Conservation (phyloP, 30 jellyfish, hydroid and myxozoan genomes). For the Sanderia malayensis region DNA sequence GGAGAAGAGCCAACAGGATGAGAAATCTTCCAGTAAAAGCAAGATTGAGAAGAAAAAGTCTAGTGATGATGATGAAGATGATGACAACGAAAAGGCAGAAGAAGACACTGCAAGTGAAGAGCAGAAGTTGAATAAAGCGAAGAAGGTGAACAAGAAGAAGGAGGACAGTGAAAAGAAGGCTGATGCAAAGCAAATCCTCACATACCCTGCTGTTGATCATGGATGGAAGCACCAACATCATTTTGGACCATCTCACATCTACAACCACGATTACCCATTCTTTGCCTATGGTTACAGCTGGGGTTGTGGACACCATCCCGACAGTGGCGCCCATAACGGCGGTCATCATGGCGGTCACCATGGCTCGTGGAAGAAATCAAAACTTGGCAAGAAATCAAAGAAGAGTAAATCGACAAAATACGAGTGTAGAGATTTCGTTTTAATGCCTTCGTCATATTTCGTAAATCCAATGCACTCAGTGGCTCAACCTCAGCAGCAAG, state of each 20-base stretch:
- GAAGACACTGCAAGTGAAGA: conserved; percentile 1
- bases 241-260: conserved; percentile 94
- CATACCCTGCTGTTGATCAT: conserved; percentile 88
- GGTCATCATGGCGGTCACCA: conserved; percentile 58
- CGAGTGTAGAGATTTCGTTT: conserved; percentile 87
- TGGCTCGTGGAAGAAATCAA: conserved; percentile 49
- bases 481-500: conserved; percentile 45
- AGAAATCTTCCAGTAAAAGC: conserved; percentile 38
- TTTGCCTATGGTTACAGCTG: conserved; percentile 98
- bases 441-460: conserved; percentile 72
- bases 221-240: conserved; percentile 93
- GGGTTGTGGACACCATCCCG: conserved; percentile 96
- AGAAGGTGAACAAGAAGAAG: conserved; percentile 33
- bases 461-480: conserved; percentile 55
- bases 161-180: conserved; percentile 55
- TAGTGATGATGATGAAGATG: conserved; percentile 29
- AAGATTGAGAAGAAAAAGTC: conserved; percentile 23
- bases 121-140: too few relatives aligned
- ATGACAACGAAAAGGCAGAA: conserved; percentile 8
- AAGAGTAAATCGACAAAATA: conserved; percentile 10
- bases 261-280: conserved; percentile 90
- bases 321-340: conserved; percentile 77
- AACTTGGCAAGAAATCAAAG: conserved; percentile 35
- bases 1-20: neutral
- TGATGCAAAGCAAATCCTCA: conserved; percentile 77